Conservation (phyloP, 1,140 invertebrate species). For the Zaprionus lachaisei region DNA sequence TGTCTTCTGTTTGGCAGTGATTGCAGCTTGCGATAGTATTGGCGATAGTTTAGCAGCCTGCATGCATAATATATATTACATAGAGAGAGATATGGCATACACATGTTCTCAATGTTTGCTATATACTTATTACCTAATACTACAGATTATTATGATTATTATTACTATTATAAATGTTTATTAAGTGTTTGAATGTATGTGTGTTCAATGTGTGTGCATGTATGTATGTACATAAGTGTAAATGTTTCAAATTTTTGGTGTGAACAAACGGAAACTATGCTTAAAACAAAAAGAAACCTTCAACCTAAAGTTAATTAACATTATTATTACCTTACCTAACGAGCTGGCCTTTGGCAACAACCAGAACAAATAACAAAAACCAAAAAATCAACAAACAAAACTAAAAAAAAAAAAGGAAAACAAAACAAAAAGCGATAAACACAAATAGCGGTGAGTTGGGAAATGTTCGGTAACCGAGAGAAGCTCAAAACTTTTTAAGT, state of each 20-base stretch:
- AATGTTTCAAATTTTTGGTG: constrained; percentile 75
- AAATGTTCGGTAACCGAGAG: constrained; percentile 49
- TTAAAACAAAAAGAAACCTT: constrained; percentile 44
- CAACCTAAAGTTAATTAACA: constrained; percentile 74
- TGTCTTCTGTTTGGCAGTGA: background rate
- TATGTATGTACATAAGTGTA: constrained; percentile 75
- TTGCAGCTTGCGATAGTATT: background rate
- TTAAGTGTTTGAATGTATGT: constrained; percentile 80
- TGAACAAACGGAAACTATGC: constrained; percentile 63
- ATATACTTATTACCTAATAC: constrained; percentile 72
- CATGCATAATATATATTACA: constrained; percentile 25
- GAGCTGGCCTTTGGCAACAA: constrained; percentile 30
- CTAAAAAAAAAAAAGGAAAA: constrained; percentile 19
- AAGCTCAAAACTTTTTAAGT: constrained; percentile 81
- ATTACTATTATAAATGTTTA: constrained; percentile 72
- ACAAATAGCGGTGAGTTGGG: constrained; percentile 55
- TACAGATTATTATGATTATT: constrained; percentile 66
- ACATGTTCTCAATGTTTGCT: constrained; percentile 73
- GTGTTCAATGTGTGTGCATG: constrained; percentile 66
- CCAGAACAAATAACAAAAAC: constrained; percentile 11
- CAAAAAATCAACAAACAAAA: constrained; percentile 2
- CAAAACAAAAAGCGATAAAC: constrained; percentile 25
- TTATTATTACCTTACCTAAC: constrained; percentile 62
- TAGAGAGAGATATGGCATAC: constrained; percentile 33
- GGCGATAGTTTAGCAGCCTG: background rate